Evolutionary conservation across 2,888 invertebrate species (phyloP), one percentile per base, ranked within the genome.

Genomic region (Neuroscelio doddi): DNA sequence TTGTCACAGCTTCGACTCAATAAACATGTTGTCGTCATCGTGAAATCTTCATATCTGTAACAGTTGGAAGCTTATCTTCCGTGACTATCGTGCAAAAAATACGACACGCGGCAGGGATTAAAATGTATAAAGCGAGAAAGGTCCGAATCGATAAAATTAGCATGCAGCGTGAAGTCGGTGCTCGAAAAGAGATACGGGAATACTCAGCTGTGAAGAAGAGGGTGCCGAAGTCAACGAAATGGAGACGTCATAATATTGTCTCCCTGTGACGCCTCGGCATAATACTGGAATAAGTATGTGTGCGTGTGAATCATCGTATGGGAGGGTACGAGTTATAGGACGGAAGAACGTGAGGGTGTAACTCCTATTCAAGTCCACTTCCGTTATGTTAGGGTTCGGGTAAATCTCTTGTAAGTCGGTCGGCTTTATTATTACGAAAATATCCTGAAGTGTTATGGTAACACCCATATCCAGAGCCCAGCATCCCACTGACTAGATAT

Each of bases 191-290:
- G 38, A 45, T 52, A 45, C 46, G 51, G 38, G 41, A 45, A 52
- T 30, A 32, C 24, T n/a, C 8, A 21, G 51, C 16, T 57, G 45
- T 27, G 42, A 30, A 34, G 14, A 38, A 46, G 30, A 56, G 55
- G 47, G 58, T 38, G 49, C 27, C 38, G 24, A 34, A 56, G 32
- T 53, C 46, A 41, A 15, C 74, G 76, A 74, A 52, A 79, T 73
- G 64, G 73, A 80, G 77, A 77, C 76, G 79, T 80, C 79, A 80
- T 78, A 81, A 81, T 79, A 80, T 80, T 80, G 75, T 76, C 75
- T 73, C 70, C 68, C 71, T 64, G 63, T 72, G 75, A 78, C 75
- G 77, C 76, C 75, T 73, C 69, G 69, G 69, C 32, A 63, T 74
- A 78, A 76, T 72, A 71, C 65, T 64, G 36, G 30, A n/a, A 16